A percentile compares a stretch with the other conserved stretches of the same genome.
Conservation (phyloP, 1,140 invertebrate species). For the Scaptodrosophila lebanonensis region DNA sequence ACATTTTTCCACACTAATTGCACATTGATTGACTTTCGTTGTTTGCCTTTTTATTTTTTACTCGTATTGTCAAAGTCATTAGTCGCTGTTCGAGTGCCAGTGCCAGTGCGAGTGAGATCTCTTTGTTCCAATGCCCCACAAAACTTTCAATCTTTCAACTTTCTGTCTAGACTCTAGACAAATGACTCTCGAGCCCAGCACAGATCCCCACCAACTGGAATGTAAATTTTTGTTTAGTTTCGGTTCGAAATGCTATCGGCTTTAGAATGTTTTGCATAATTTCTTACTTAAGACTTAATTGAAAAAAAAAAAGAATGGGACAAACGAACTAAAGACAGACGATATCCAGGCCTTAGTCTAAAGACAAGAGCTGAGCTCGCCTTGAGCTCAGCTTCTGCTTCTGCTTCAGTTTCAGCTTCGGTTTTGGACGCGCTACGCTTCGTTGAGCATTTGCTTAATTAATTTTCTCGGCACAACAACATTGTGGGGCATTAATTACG, state of each 20-base stretch:
- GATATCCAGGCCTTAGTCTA: constrained; percentile 11
- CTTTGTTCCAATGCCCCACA: too few relatives aligned
- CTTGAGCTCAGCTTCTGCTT: constrained; percentile 20
- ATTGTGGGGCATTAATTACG: constrained; percentile 63
- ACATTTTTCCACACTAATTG: constrained; percentile 54
- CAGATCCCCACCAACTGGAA: constrained; percentile 29
- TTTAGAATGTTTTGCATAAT: constrained; percentile 72
- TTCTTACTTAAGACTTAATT: constrained; percentile 76
- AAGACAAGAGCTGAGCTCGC: constrained; percentile 39
- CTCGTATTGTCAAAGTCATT: constrained; percentile 37
- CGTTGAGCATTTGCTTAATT: constrained; percentile 74
- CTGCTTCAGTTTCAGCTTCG: constrained; percentile 28
- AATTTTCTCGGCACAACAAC: constrained; percentile 67
- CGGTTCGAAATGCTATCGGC: constrained; percentile 21
- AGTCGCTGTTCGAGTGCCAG: too few relatives aligned
- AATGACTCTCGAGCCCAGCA: constrained; percentile 26
- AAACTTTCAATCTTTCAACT: too few relatives aligned
- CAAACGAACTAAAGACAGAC: constrained; percentile 11
- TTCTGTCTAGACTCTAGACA: constrained; percentile 6
- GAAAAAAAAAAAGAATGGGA: constrained; percentile 61
- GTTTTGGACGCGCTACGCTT: constrained; percentile 55
- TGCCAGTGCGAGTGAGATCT: too few relatives aligned
- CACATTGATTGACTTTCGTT: constrained; percentile 65
- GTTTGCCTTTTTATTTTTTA: constrained; percentile 32
- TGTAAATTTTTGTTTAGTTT: constrained; percentile 18